Conservation (phyloP, 2,888 invertebrate species). For the Stegophylla sp. region DNA sequence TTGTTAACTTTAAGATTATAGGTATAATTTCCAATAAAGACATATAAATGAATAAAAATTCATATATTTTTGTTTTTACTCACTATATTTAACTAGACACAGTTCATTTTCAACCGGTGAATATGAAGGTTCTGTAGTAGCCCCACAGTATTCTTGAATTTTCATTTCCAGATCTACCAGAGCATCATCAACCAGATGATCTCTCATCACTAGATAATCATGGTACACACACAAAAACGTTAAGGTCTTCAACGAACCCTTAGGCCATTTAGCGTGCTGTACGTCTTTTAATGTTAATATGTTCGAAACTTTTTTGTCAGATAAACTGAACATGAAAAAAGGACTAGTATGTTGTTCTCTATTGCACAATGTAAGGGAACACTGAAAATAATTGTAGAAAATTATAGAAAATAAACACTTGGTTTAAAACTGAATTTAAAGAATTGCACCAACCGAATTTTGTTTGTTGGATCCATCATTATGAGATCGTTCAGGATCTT, state of each 20-base stretch:
- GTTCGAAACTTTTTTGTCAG: neutral
- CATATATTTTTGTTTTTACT: neutral
- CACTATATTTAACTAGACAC: constrained; percentile 36
- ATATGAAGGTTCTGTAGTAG: neutral
- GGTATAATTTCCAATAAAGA: neutral
- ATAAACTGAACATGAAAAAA: neutral
- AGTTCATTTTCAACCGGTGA: constrained; percentile 23
- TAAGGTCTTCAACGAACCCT: neutral
- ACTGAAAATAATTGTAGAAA: neutral
- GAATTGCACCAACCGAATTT: neutral
- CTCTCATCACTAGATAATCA: constrained; percentile 43
- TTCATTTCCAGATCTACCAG: constrained; percentile 38
- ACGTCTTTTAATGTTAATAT: constrained; percentile 36
- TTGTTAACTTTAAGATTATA: neutral
- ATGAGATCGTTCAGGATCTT: constrained; percentile 8
- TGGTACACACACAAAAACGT: constrained; percentile 8
- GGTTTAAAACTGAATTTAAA: neutral
- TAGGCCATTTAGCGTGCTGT: constrained; percentile 16
- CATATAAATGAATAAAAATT: too few relatives aligned
- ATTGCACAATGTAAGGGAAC: neutral
- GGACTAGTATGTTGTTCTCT: neutral
- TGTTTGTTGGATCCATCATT: neutral
- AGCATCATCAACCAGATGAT: constrained; percentile 31
- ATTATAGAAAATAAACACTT: neutral
- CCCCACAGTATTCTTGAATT: constrained; percentile 22